Evolutionary conservation across 2,113 vertebrate genomes (phyloP).

Genomic region (Tinamus guttatus): DNA sequence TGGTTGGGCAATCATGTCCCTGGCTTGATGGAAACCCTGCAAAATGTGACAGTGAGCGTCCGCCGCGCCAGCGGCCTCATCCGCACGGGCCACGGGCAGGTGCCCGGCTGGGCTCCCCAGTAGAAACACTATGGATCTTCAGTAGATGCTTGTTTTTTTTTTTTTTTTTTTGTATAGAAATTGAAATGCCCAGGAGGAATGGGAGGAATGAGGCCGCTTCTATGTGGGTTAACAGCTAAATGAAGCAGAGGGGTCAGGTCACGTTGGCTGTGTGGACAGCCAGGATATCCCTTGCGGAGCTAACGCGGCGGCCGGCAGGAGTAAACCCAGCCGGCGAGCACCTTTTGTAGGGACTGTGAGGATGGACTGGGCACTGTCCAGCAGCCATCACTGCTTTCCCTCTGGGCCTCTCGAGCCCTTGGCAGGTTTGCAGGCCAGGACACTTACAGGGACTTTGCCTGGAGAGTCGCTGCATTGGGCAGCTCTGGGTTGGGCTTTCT

Average conservation of each 20-base stretch:
- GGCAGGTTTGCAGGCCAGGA: not conserved
- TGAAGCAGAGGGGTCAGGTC: fast-evolving
- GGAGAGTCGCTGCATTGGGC: not conserved
- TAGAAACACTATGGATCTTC: not conserved
- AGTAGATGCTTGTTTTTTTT: not conserved
- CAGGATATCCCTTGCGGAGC: not conserved
- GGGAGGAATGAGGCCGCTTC: not conserved
- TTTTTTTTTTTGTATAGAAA: not conserved
- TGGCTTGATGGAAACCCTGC: not conserved
- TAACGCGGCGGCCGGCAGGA: not conserved
- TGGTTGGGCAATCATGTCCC: not conserved
- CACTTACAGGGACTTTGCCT: not conserved
- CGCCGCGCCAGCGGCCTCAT: not conserved
- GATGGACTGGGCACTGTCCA: not conserved
- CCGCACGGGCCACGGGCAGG: not conserved
- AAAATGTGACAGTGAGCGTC: not conserved
- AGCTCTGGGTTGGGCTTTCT: not conserved
- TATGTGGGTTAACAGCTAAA: not conserved
- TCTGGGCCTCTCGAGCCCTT: not conserved
- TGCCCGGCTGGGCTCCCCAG: not conserved
- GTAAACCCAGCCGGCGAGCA: fast-evolving
- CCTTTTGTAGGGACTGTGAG: not conserved
- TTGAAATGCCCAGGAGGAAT: not conserved
- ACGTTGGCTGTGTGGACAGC: not conserved
- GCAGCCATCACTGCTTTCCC: not conserved